phyloP scores from a whole-genome alignment of 2,113 vertebrate species.

The Perccottus glenii region DNA sequence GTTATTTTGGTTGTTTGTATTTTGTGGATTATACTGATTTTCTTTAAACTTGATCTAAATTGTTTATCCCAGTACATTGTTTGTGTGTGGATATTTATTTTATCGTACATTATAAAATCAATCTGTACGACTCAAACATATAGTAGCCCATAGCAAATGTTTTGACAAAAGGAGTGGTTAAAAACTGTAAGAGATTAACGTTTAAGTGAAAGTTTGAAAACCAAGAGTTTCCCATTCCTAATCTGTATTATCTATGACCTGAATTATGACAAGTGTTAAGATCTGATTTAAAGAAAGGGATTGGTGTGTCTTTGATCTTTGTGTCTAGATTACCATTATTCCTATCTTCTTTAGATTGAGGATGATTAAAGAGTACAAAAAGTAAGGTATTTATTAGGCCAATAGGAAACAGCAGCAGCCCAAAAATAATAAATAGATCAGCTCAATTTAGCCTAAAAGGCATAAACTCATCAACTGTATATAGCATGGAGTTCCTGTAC shows the following conservation, averaged over 20 bases:
- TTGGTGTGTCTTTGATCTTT: conserved; percentile 71
- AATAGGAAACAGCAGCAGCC: conserved; percentile 35
- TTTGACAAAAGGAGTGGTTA: background rate
- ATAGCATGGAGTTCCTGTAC: background rate
- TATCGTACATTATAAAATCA: too few species aligned
- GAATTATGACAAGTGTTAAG: conserved; percentile 76
- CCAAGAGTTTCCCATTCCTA: conserved; percentile 24
- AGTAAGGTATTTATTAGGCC: conserved; percentile 54
- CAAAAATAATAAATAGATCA: conserved; percentile 11
- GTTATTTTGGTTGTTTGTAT: conserved; percentile 6
- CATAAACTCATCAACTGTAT: too few species aligned
- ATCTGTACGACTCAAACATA: background rate
- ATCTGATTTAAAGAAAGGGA: conserved; percentile 70
- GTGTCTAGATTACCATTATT: conserved; percentile 68
- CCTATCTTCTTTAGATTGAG: conserved; percentile 63
- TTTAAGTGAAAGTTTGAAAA: conserved; percentile 42
- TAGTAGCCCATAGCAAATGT: background rate
- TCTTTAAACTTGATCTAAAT: background rate
- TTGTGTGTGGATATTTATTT: too few species aligned
- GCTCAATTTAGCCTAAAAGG: too few species aligned
- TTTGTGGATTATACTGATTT: conserved; percentile 6
- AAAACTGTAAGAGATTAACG: background rate
- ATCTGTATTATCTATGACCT: conserved; percentile 61
- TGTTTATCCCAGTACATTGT: too few species aligned
- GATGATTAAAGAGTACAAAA: conserved; percentile 57